These are phyloP conservation scores for Hemistola chrysoprasaria DNA, from an alignment of 2,888 invertebrate genomes.

Conservation along the genomic window DNA sequence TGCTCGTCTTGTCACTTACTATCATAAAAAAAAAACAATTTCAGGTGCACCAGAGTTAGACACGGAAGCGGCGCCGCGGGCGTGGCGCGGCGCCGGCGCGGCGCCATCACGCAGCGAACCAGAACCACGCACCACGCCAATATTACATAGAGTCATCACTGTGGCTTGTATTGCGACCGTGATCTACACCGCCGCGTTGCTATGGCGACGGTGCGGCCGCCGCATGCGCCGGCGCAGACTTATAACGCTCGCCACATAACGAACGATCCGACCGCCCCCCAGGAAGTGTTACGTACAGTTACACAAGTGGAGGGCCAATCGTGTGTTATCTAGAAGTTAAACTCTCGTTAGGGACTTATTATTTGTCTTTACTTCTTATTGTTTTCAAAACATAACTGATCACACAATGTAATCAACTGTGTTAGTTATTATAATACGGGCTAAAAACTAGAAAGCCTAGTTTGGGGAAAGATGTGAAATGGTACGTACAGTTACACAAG, in stretches of 20 bases:
- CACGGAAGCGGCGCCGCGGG: slow-evolving; percentile 75
- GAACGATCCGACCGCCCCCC: no score
- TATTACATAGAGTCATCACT: slow-evolving; percentile 44
- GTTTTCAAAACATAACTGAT: no score
- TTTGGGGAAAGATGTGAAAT: no score
- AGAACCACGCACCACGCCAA: slow-evolving; percentile 38
- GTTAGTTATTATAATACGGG: no score
- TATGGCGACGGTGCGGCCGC: slow-evolving; percentile 62
- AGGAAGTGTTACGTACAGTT: not conserved
- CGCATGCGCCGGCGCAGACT: slow-evolving; percentile 58
- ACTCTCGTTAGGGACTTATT: no score
- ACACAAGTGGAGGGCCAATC: not conserved
- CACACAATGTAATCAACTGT: no score
- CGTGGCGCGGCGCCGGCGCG: slow-evolving; percentile 79
- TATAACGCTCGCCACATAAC: slow-evolving; percentile 66
- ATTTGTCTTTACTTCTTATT: no score
- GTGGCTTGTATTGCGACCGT: slow-evolving; percentile 44
- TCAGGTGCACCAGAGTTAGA: slow-evolving; percentile 71
- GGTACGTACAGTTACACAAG: not conserved
- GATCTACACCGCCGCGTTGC: slow-evolving; percentile 47
- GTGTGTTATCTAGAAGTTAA: no score
- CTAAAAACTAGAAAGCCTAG: no score
- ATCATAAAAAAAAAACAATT: no score
- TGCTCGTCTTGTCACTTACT: no score
- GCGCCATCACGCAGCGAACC: slow-evolving; percentile 46